These are phyloP conservation scores for Cichlasoma orientale DNA, from an alignment of 2,797 vertebrate species.

Conservation along the genomic window DNA sequence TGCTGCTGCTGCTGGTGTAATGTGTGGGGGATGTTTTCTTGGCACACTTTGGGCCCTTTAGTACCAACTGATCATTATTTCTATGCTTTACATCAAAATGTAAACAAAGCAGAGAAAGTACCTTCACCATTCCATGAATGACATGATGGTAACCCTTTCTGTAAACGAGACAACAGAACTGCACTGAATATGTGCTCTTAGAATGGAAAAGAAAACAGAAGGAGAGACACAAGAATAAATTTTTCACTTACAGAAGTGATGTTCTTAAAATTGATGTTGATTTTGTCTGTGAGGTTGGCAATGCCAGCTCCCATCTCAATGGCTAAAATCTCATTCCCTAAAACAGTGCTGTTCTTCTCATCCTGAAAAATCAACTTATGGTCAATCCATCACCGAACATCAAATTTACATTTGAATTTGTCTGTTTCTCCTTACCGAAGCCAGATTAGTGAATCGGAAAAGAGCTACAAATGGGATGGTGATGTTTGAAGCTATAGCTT, in stretches of 20 bases:
- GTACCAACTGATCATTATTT: too few species aligned
- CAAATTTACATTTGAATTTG: neutral
- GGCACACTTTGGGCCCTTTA: too few species aligned
- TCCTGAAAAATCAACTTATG: slow-evolving; percentile 55
- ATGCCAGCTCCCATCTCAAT: slow-evolving; percentile 66
- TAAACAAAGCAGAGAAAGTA: slow-evolving; percentile 31
- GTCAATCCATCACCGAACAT: neutral
- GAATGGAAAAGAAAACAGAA: neutral
- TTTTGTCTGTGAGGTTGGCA: slow-evolving; percentile 58
- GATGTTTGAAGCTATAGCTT: accelerated
- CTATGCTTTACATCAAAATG: accelerated
- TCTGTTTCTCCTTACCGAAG: slow-evolving; percentile 42
- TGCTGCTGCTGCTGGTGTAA: too few species aligned
- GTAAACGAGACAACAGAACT: slow-evolving; percentile 9
- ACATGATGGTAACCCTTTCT: slow-evolving; percentile 54
- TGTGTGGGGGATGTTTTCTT: too few species aligned
- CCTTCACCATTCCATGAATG: slow-evolving; percentile 73
- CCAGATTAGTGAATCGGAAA: slow-evolving; percentile 60
- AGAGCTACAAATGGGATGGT: slow-evolving; percentile 26
- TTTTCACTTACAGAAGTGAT: slow-evolving; percentile 40
- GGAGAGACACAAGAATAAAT: neutral
- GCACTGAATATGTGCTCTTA: neutral
- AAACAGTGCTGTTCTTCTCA: slow-evolving; percentile 51
- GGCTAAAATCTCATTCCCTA: slow-evolving; percentile 61
- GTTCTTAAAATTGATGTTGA: slow-evolving; percentile 50